Evolutionary conservation across 2,797 vertebrate genomes (phyloP).

Genomic region (Pipistrellus kuhlii): DNA sequence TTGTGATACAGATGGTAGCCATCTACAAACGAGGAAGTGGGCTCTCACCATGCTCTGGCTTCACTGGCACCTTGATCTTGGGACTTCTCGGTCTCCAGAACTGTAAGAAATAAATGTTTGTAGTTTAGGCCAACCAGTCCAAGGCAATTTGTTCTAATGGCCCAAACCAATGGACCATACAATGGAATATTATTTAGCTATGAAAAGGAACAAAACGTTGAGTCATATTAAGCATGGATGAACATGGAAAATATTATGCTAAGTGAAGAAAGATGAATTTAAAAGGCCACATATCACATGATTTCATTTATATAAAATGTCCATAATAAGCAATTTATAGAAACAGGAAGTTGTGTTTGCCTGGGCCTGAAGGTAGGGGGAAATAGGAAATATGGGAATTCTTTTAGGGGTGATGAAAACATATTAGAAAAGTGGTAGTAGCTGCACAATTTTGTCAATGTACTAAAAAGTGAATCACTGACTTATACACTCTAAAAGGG

Average conservation of each 20-base stretch:
- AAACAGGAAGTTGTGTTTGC: not conserved
- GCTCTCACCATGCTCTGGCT: not conserved
- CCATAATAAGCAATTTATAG: conserved; percentile 21
- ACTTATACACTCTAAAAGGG: not conserved
- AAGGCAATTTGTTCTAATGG: not conserved
- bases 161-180: not conserved
- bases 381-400: not conserved
- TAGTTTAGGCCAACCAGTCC: not conserved
- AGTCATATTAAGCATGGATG: not conserved
- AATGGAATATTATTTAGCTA: conserved; percentile 15
- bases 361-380: not conserved
- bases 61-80: not conserved
- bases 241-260: not conserved
- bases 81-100: not conserved
- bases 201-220: conserved; percentile 13
- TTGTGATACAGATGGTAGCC: not conserved
- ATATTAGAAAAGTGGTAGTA: not conserved
- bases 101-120: not conserved
- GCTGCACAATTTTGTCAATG: not conserved
- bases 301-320: conserved; percentile 36
- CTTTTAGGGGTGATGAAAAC: not conserved
- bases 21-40: not conserved
- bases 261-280: not conserved
- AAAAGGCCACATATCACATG: not conserved
- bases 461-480: not conserved